A percentile compares a stretch with the other conserved stretches of the same genome.
Conservation (phyloP, 1,140 invertebrate genomes). For the Plutomurus gul region DNA sequence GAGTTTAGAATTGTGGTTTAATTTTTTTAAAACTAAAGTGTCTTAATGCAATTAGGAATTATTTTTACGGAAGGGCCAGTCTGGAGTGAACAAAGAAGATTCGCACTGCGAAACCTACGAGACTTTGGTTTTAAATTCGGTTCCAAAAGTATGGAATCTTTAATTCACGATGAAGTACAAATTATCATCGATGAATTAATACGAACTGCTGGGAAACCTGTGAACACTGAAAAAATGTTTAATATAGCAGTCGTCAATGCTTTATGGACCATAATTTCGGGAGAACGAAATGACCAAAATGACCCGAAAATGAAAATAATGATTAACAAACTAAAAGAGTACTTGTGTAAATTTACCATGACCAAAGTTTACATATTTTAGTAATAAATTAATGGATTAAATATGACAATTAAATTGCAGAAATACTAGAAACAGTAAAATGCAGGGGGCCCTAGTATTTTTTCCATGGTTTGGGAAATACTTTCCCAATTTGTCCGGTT, state of each 20-base stretch:
- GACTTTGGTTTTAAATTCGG: constrained; percentile 58
- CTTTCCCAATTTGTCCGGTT: neutral
- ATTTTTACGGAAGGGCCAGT: neutral
- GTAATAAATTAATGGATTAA: neutral
- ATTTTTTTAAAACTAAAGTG: neutral
- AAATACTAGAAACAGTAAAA: neutral
- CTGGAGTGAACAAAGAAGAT: constrained; percentile 54
- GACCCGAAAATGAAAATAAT: neutral
- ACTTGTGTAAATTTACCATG: neutral
- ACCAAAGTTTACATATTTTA: too few species aligned
- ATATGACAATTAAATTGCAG: neutral
- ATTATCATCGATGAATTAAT: neutral
- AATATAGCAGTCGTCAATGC: constrained; percentile 31
- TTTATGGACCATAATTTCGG: constrained; percentile 32
- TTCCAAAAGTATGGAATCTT: constrained; percentile 56
- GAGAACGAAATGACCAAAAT: neutral
- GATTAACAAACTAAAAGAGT: neutral
- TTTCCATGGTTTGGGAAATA: neutral
- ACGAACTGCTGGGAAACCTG: neutral
- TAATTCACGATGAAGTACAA: constrained; percentile 55
- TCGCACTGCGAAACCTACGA: constrained; percentile 55
- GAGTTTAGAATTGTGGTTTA: neutral
- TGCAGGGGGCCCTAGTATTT: neutral
- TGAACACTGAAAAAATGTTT: neutral
- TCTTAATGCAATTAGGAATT: neutral